A percentile compares a stretch with the other conserved stretches of the same genome.
phyloP scores from a whole-genome alignment of 2,797 vertebrate species.

The Lophius americanus region DNA sequence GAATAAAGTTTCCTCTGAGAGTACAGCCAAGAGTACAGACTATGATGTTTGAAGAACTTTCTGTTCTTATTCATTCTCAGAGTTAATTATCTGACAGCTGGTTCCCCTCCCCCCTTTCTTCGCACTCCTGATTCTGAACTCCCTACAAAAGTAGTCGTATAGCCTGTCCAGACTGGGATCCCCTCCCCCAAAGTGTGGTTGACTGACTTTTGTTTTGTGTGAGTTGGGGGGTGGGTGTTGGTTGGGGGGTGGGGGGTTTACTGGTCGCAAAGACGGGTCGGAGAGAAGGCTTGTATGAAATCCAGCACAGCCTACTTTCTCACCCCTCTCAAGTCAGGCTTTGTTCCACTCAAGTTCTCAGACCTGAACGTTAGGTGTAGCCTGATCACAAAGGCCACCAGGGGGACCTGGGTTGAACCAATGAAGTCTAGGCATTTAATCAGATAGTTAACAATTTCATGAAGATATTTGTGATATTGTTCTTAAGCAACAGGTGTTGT shows the following conservation, averaged over 20 bases:
- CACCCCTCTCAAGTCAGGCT: conserved; percentile 71
- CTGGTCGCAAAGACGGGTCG: conserved; percentile 64
- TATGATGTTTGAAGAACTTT: conserved; percentile 54
- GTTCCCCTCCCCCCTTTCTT: conserved; percentile 63
- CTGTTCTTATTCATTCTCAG: conserved; percentile 58
- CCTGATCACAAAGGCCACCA: conserved; percentile 49
- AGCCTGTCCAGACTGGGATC: conserved; percentile 75
- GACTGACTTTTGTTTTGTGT: conserved; percentile 80
- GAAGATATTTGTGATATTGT: not conserved
- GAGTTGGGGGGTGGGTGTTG: conserved; percentile 51
- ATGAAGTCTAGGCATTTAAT: not conserved
- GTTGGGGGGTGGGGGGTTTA: conserved; percentile 50
- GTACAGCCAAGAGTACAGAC: not conserved
- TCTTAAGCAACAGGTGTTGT: conserved; percentile 67
- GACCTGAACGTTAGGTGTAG: conserved; percentile 53
- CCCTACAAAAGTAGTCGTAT: conserved; percentile 78
- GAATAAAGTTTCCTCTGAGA: not conserved
- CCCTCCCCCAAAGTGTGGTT: conserved; percentile 79
- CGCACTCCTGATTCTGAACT: conserved; percentile 69
- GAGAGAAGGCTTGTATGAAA: conserved; percentile 60
- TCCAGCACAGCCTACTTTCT: conserved; percentile 76
- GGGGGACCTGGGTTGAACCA: conserved; percentile 46
- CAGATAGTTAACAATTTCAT: not conserved
- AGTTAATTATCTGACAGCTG: conserved; percentile 75
- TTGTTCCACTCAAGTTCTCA: conserved; percentile 74